These are phyloP conservation scores for Piaya cayana DNA, from an alignment of 2,113 vertebrate genomes.

Conservation along the genomic window DNA sequence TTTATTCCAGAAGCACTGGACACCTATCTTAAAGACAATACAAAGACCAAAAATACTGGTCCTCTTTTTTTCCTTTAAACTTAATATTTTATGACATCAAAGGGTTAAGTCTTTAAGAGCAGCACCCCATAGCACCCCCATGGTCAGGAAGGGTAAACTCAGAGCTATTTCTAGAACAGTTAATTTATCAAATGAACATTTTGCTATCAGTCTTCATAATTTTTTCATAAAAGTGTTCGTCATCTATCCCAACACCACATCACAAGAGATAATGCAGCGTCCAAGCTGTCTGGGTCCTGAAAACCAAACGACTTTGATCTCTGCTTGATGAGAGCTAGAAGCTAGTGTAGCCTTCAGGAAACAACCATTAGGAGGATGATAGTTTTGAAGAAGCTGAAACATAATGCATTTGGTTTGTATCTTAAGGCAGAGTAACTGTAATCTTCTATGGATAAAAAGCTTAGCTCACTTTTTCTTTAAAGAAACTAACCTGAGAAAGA, in stretches of 20 bases:
- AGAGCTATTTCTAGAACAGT: neutral
- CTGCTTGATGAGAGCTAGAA: neutral
- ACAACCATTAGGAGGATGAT: neutral
- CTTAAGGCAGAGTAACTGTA: neutral
- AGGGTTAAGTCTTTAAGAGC: neutral
- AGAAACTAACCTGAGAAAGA: conserved; percentile 83
- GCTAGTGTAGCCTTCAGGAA: neutral
- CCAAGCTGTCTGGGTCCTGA: neutral
- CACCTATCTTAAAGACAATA: neutral
- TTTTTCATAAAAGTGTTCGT: neutral
- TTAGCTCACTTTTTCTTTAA: neutral
- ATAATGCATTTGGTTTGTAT: neutral
- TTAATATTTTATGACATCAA: neutral
- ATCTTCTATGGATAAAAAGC: neutral
- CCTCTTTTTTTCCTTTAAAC: neutral
- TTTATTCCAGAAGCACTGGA: neutral
- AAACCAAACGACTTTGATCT: neutral
- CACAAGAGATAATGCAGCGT: neutral
- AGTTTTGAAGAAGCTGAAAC: neutral
- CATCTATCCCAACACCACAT: neutral
- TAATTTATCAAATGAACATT: neutral
- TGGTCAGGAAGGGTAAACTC: neutral
- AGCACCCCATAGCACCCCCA: neutral
- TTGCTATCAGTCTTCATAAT: neutral
- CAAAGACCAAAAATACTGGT: neutral